phyloP scores from a whole-genome alignment of 1,140 invertebrate genomes.

The Caerostris extrusa region DNA sequence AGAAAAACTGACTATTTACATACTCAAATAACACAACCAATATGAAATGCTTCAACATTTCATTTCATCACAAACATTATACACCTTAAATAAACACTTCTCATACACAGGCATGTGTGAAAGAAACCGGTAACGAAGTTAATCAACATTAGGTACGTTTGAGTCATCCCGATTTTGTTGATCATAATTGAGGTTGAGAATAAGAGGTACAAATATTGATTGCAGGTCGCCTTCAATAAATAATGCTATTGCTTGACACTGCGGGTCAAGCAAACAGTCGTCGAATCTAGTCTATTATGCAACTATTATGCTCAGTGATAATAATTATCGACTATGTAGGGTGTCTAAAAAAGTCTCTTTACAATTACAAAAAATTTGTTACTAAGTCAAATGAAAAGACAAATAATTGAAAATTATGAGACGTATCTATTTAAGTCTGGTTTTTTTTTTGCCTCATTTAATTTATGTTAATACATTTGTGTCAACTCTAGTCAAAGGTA shows the following conservation, averaged over 20 bases:
- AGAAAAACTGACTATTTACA: no score
- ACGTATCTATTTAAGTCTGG: no score
- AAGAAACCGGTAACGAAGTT: not conserved
- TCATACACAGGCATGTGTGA: not conserved
- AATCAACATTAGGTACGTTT: not conserved
- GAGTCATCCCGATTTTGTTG: not conserved
- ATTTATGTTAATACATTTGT: no score
- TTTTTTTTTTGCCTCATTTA: no score
- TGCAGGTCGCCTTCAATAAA: not conserved
- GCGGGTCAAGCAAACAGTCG: not conserved
- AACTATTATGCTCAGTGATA: not conserved
- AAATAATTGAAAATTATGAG: no score
- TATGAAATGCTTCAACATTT: no score
- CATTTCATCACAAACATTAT: not conserved
- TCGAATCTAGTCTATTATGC: not conserved
- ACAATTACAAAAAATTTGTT: no score
- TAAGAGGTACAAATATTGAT: not conserved
- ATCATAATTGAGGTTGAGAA: conserved; percentile 14
- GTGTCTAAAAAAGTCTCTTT: no score
- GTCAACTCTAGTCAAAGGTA: no score
- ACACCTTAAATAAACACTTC: conserved; percentile 16
- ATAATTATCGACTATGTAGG: no score
- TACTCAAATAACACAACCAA: no score
- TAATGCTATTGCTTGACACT: conserved; percentile 6
- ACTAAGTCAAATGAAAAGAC: no score